These are phyloP conservation scores for Anseranas semipalmata DNA, from an alignment of 2,113 vertebrate genomes.

Conservation along the genomic window DNA sequence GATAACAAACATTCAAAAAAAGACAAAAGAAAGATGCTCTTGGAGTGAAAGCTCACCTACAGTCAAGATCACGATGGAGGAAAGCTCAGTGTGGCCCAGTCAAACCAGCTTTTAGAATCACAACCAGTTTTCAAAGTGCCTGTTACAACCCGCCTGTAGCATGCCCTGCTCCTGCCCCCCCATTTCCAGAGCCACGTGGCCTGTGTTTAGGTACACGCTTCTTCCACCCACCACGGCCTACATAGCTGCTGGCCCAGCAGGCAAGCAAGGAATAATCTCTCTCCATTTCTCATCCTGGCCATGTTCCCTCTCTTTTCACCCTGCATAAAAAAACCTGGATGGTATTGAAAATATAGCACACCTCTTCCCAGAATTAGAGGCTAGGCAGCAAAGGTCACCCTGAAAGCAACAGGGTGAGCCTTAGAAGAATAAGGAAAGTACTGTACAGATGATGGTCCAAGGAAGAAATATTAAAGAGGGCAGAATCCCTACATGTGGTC, in stretches of 20 bases:
- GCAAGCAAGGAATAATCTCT: neutral
- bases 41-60: neutral
- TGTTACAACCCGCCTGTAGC: constrained; percentile 29
- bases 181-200: neutral
- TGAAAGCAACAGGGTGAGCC: neutral
- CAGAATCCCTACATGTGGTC: neutral
- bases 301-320: neutral
- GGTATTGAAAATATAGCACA: neutral
- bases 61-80: neutral
- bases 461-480: neutral
- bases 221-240: neutral
- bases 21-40: neutral
- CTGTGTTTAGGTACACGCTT: neutral
- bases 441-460: neutral
- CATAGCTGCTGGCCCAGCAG: neutral
- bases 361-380: neutral
- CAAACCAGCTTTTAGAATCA: constrained; percentile 48
- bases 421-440: neutral
- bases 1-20: neutral
- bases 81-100: neutral
- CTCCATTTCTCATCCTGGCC: neutral
- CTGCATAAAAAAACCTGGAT: neutral
- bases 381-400: neutral
- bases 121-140: neutral
- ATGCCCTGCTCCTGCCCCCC: constrained; percentile 9